Conservation (phyloP, 2,888 invertebrate genomes). For the Cephus nigrinus region DNA sequence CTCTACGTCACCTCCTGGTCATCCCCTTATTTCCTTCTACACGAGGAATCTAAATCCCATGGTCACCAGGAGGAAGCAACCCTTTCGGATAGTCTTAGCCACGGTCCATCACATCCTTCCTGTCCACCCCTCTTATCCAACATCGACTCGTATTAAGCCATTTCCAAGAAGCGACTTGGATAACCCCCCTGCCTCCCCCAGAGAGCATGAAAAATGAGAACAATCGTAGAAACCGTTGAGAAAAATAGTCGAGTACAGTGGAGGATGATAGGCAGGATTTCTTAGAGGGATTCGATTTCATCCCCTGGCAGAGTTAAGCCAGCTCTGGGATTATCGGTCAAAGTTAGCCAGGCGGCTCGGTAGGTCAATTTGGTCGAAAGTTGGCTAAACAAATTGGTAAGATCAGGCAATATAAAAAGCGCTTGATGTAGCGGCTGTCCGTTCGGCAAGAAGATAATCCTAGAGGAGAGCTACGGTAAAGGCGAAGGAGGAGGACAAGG, state of each 20-base stretch:
- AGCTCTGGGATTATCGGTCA: neutral
- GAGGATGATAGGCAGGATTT: neutral
- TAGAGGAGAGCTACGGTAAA: slow-evolving; percentile 22
- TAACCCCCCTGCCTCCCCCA: neutral
- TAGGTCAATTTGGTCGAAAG: slow-evolving; percentile 40
- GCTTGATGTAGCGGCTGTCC: slow-evolving; percentile 19
- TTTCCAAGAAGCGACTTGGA: slow-evolving; percentile 11
- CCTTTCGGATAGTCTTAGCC: slow-evolving; percentile 46
- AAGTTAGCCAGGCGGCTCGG: slow-evolving; percentile 15
- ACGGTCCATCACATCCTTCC: slow-evolving; percentile 42
- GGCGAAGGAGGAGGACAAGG: slow-evolving; percentile 13
- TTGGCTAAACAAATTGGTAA: slow-evolving; percentile 47
- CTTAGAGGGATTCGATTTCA: neutral
- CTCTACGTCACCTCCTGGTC: slow-evolving; percentile 25
- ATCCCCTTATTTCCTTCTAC: slow-evolving; percentile 1
- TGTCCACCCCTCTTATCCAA: slow-evolving; percentile 23
- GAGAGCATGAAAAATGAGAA: neutral
- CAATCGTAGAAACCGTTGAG: slow-evolving; percentile 12
- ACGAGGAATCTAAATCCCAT: slow-evolving; percentile 34
- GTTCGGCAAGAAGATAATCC: slow-evolving; percentile 44
- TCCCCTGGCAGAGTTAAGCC: neutral
- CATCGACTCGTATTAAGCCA: slow-evolving; percentile 8
- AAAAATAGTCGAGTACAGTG: neutral
- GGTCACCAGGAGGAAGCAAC: slow-evolving; percentile 34
- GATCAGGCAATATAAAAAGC: slow-evolving; percentile 44